Conservation (phyloP, 2,888 invertebrate species). For the Branchellion lobata region DNA sequence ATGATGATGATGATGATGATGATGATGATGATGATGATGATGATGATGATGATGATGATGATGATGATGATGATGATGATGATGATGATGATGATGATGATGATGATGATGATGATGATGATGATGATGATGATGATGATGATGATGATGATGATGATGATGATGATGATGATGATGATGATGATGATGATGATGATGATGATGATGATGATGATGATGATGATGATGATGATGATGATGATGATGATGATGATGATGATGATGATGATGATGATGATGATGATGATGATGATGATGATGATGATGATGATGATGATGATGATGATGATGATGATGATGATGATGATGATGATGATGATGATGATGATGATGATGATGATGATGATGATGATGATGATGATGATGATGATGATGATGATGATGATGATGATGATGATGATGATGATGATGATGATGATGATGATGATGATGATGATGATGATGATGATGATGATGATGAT, state of each 20-base stretch:
- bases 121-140: conserved; percentile 25
- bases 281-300: conserved; percentile 24
- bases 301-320: conserved; percentile 25
- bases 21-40: conserved; percentile 23
- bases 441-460: conserved; percentile 23
- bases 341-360: conserved; percentile 24
- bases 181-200: conserved; percentile 25
- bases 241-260: conserved; percentile 25
- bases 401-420: conserved; percentile 24
- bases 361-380: conserved; percentile 25
- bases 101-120: conserved; percentile 24
- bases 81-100: conserved; percentile 23
- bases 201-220: conserved; percentile 23
- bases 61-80: conserved; percentile 25
- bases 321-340: conserved; percentile 23
- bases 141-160: conserved; percentile 23
- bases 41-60: conserved; percentile 24
- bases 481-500: conserved; percentile 25
- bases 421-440: conserved; percentile 25
- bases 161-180: conserved; percentile 24
- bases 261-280: conserved; percentile 23
- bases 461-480: conserved; percentile 24
- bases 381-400: conserved; percentile 23
- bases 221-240: conserved; percentile 24
- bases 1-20: conserved; percentile 25